phyloP scores from a whole-genome alignment of 2,797 vertebrate genomes.

The Protosalanx chinensis region DNA sequence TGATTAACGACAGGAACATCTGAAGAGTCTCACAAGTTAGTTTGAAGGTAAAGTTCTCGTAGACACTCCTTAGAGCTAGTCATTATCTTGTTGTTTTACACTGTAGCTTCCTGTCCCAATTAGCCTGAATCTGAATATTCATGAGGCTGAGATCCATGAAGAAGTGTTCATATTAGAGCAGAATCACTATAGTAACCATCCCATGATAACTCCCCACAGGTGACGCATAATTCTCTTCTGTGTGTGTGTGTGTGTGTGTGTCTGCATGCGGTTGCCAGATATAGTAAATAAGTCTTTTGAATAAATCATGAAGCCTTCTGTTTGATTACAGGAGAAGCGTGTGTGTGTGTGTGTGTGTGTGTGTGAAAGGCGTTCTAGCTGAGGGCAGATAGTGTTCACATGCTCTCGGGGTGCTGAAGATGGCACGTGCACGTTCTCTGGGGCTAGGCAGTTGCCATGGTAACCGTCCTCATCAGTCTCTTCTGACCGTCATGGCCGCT shows the following conservation, averaged over 20 bases:
- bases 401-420: too few relatives aligned
- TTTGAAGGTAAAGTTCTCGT: background rate
- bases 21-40: background rate
- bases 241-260: background rate
- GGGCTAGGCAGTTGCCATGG: too few relatives aligned
- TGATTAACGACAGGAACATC: background rate
- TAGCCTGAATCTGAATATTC: constrained; percentile 30
- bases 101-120: background rate
- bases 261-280: constrained; percentile 8
- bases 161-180: background rate
- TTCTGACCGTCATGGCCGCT: too few relatives aligned
- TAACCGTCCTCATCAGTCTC: too few relatives aligned
- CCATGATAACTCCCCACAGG: constrained; percentile 15
- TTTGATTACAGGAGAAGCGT: constrained; percentile 1
- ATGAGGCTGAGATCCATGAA: constrained; percentile 15
- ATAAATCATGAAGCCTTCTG: constrained; percentile 39
- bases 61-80: constrained; percentile 11
- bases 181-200: background rate
- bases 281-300: constrained; percentile 23
- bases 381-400: background rate
- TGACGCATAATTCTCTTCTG: constrained; percentile 10
- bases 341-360: constrained; percentile 1
- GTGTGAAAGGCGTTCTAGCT: background rate
- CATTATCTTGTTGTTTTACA: constrained; percentile 20
- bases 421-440: too few relatives aligned